phyloP scores from a whole-genome alignment of 2,113 vertebrate genomes.

The Atrichornis clamosus region DNA sequence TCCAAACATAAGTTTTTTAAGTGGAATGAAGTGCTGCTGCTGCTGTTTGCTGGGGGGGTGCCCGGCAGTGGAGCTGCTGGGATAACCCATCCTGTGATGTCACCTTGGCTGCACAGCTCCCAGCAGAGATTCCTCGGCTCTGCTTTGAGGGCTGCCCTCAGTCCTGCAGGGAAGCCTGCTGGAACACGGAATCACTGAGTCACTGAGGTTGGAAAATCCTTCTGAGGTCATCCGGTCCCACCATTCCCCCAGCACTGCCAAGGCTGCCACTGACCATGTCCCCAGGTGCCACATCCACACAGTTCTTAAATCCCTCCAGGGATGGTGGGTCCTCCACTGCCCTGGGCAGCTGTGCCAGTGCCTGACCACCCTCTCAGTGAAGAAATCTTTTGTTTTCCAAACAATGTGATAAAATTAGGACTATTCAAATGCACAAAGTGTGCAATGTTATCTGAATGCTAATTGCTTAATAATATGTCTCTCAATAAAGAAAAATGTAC shows the following conservation, averaged over 20 bases:
- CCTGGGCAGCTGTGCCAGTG: background rate
- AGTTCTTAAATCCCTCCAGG: background rate
- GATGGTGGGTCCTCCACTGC: too few relatives aligned
- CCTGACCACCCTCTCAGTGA: background rate
- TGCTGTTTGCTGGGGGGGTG: background rate
- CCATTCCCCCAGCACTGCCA: background rate
- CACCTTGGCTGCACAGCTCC: background rate
- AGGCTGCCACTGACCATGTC: background rate
- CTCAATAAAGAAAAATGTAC: background rate
- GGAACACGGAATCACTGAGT: background rate
- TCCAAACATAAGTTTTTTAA: background rate
- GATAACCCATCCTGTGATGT: background rate
- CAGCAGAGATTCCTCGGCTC: background rate
- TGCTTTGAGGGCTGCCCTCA: background rate
- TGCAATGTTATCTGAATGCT: background rate
- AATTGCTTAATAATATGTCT: background rate
- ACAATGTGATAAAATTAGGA: background rate
- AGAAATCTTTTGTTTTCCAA: background rate
- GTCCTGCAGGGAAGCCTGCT: background rate
- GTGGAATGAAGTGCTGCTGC: background rate
- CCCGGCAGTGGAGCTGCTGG: background rate
- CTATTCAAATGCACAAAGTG: background rate
- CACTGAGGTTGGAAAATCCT: background rate
- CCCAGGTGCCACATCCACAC: background rate
- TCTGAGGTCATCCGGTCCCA: background rate